Conservation (phyloP, 2,797 vertebrate species). For the Erithacus rubecula region DNA sequence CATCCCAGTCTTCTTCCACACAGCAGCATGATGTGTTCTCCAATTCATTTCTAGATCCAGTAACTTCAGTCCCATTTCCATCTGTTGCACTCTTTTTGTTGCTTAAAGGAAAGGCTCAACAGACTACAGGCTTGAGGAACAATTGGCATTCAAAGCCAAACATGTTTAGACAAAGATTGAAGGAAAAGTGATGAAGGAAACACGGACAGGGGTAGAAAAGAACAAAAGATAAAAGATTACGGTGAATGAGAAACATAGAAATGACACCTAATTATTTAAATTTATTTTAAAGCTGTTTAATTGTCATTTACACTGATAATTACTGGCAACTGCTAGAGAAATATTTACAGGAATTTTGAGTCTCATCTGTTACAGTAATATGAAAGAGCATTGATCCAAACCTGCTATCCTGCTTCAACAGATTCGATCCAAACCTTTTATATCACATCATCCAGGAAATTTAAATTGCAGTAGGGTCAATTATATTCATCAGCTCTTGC, state of each 20-base stretch:
- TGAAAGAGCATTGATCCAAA: conserved; percentile 51
- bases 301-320: neutral
- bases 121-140: neutral
- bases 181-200: neutral
- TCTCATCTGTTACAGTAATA: conserved; percentile 22
- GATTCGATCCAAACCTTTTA: neutral
- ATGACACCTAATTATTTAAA: neutral
- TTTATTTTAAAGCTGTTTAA: neutral
- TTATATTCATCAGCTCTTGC: neutral
- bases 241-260: neutral
- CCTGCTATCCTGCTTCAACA: neutral
- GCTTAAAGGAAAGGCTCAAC: neutral
- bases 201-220: neutral
- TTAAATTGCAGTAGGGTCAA: neutral
- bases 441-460: conserved; percentile 13
- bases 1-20: neutral
- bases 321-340: neutral
- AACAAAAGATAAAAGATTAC: neutral
- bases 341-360: conserved; percentile 51
- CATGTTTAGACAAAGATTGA: neutral
- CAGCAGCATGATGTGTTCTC: neutral
- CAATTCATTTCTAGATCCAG: neutral
- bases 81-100: neutral
- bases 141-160: neutral
- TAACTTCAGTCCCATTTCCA: neutral